Evolutionary conservation across 2,888 invertebrate species (phyloP), one percentile per base, ranked within the genome.

Genomic region (Pseudococcus jackbeardsleyi): DNA sequence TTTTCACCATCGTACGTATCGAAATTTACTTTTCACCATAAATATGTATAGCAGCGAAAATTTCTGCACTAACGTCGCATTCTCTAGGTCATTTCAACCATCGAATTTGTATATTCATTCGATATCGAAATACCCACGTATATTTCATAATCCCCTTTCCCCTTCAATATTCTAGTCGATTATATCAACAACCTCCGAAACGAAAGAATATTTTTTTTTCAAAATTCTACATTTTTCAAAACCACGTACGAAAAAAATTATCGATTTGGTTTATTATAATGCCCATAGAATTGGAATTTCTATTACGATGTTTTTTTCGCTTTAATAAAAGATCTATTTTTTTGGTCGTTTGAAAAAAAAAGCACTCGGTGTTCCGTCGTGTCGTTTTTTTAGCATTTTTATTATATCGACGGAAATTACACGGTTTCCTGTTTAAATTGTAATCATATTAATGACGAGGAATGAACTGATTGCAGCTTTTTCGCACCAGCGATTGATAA

Each of bases 401-500:
- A 15, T 59, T 59, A n/a, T n/a, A 64, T 64, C 64, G 64, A 64
- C 19, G 64, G 22, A 64, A 64, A 64, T 64, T 64, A 64, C 22
- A 64, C 64, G 22, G 22, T 64, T 64, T 64, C 64, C 64, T 64
- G 64, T 64, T 64, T 64, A 64, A 64, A 64, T 64, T 64, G 22
- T 64, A 64, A 64, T 64, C 64, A 22, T 22, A 64, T 64, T 64
- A 64, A 64, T 64, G 22, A 64, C 12, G 64, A 64, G 22, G 42
- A 42, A 8, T 3, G 42, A 64, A 22, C 9, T 22, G 11, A 22
- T 64, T 64, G 22, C 64, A 22, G 22, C 64, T 64, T 64, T 64
- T 22, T 19, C 19, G 64, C 64, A 7, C 4, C 64, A 64, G 15
- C 59, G 19, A 22, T 64, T 8, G 64, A 64, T 64, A 12, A 64